phyloP scores from a whole-genome alignment of 2,888 invertebrate species.

The Apeira syringaria region DNA sequence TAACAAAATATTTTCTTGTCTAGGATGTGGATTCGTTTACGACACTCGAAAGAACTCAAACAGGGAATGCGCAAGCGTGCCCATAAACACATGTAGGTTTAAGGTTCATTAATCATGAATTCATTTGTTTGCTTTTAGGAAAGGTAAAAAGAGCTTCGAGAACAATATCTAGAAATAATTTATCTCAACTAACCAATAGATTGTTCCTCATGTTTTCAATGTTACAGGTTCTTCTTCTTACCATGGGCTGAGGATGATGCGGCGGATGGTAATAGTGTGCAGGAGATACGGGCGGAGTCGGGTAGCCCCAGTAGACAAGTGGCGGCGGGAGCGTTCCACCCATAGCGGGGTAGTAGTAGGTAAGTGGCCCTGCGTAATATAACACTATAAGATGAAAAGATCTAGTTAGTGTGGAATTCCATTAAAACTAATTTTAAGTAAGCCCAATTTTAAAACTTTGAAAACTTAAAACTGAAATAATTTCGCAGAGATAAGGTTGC shows the following conservation, averaged over 20 bases:
- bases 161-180: not conserved
- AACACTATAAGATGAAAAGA: not conserved
- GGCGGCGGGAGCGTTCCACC: constrained; percentile 85
- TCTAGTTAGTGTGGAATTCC: too few species aligned
- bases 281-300: constrained; percentile 96
- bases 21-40: too few species aligned
- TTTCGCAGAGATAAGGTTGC: too few species aligned
- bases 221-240: constrained; percentile 34
- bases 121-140: too few species aligned
- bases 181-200: not conserved
- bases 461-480: too few species aligned
- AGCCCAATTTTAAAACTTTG: too few species aligned
- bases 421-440: too few species aligned
- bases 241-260: constrained; percentile 75
- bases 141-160: not conserved
- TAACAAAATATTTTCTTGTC: too few species aligned
- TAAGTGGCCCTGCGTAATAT: constrained; percentile 68
- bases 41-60: too few species aligned
- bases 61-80: too few species aligned
- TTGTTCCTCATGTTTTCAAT: not conserved
- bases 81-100: too few species aligned
- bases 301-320: constrained; percentile 96
- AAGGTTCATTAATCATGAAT: too few species aligned
- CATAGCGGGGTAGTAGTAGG: constrained; percentile 81
- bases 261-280: constrained; percentile 92